These are phyloP conservation scores for Sphaerophoria taeniata DNA, from an alignment of 2,888 invertebrate species.

Conservation along the genomic window DNA sequence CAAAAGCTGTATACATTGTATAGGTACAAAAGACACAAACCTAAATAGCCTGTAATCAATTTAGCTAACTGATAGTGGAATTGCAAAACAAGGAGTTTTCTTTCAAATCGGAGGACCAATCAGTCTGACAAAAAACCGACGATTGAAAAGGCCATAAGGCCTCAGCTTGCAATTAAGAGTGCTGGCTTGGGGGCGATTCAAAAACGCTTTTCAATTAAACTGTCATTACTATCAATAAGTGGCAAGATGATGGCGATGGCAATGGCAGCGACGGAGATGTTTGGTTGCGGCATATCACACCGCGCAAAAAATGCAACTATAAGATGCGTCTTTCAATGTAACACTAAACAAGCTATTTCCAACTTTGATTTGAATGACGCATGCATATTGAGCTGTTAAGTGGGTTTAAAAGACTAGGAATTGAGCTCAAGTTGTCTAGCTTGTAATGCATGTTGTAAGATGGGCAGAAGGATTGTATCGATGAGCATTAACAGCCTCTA, in stretches of 20 bases:
- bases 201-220: constrained; percentile 70
- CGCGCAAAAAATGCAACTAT: constrained; percentile 12
- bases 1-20: too few relatives aligned
- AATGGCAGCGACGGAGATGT: too few relatives aligned
- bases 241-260: constrained; percentile 19
- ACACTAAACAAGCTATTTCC: constrained; percentile 46
- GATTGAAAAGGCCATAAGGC: constrained; percentile 30
- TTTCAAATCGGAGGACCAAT: neutral
- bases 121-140: neutral
- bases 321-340: constrained; percentile 62
- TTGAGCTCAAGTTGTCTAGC: neutral
- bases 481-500: constrained; percentile 3
- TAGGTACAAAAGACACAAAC: neutral
- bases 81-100: constrained; percentile 32
- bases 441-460: neutral
- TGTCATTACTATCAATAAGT: constrained; percentile 67
- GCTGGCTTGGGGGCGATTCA: constrained; percentile 54
- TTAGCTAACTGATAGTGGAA: constrained; percentile 54
- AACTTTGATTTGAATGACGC: constrained; percentile 59
- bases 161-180: constrained; percentile 57
- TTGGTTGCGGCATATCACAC: constrained; percentile 41
- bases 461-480: neutral
- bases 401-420: constrained; percentile 4
- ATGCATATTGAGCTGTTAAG: constrained; percentile 57
- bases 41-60: constrained; percentile 42